These are phyloP conservation scores for Panthera tigris DNA, from an alignment of 2,113 vertebrate species.

Conservation along the genomic window DNA sequence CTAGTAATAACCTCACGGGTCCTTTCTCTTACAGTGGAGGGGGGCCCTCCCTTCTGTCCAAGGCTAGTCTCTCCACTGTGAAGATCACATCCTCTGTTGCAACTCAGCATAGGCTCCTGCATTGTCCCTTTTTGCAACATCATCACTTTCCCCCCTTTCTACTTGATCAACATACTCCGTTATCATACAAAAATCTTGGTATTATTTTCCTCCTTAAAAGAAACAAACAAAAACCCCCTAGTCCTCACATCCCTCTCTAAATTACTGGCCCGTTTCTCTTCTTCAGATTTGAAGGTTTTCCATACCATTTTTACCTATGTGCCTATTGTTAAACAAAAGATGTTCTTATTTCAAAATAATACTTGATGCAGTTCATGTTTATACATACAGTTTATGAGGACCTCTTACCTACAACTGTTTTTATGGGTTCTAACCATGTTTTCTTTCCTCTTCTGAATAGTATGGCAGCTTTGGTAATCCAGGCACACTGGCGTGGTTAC, in stretches of 20 bases:
- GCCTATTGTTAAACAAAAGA: not conserved
- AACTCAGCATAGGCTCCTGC: not conserved
- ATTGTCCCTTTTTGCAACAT: not conserved
- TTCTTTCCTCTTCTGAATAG: conserved; percentile 72
- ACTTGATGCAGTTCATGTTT: not conserved
- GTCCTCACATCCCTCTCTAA: not conserved
- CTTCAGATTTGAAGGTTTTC: not conserved
- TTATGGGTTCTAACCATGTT: not conserved
- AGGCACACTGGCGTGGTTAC: conserved; percentile 82
- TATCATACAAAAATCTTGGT: not conserved
- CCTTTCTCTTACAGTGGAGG: not conserved
- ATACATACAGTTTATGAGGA: not conserved
- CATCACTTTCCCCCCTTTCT: fast-evolving
- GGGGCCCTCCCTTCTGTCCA: not conserved
- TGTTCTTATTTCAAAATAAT: conserved; percentile 19
- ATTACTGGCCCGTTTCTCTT: not conserved
- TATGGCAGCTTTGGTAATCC: conserved; percentile 84
- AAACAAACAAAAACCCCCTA: not conserved
- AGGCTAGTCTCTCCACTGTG: not conserved
- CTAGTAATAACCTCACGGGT: not conserved
- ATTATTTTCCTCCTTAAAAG: not conserved
- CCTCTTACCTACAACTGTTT: not conserved
- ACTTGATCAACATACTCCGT: not conserved
- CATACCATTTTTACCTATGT: not conserved
- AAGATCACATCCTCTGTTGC: not conserved